These are phyloP conservation scores for Lacerta viridis DNA, from an alignment of 2,797 vertebrate genomes.

Conservation along the genomic window DNA sequence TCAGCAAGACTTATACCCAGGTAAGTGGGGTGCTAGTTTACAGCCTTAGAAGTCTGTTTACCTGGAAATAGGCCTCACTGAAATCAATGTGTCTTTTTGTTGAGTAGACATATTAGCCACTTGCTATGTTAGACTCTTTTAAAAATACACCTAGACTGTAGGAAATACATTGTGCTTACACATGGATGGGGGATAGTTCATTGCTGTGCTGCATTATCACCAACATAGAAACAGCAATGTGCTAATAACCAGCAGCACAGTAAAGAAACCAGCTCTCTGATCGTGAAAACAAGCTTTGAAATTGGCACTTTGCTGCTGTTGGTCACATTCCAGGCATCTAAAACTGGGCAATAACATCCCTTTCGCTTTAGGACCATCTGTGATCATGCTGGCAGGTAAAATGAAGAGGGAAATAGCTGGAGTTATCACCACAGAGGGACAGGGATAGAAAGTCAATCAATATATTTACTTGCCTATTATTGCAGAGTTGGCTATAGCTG, in stretches of 20 bases:
- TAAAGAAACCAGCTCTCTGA: neutral
- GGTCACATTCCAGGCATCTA: conserved; percentile 10
- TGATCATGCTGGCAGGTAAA: conserved; percentile 19
- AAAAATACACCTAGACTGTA: neutral
- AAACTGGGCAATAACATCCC: neutral
- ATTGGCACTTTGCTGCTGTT: neutral
- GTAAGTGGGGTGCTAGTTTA: no score
- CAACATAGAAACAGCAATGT: neutral
- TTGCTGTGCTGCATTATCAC: neutral
- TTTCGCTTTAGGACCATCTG: neutral
- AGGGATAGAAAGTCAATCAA: neutral
- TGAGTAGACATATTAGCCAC: neutral
- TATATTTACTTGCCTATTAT: neutral
- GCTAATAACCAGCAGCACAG: neutral
- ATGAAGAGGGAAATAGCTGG: neutral
- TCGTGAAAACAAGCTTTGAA: conserved; percentile 1
- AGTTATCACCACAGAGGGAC: neutral
- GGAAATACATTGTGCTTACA: neutral
- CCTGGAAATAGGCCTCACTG: no score
- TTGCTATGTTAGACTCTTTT: neutral
- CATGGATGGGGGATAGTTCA: neutral
- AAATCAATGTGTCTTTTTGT: no score
- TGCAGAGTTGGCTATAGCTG: neutral
- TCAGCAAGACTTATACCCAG: no score
- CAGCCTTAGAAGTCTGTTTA: no score